Base-by-base conservation (phyloP, 1,140 invertebrate genomes). In the Copidosoma floridanum region DNA sequence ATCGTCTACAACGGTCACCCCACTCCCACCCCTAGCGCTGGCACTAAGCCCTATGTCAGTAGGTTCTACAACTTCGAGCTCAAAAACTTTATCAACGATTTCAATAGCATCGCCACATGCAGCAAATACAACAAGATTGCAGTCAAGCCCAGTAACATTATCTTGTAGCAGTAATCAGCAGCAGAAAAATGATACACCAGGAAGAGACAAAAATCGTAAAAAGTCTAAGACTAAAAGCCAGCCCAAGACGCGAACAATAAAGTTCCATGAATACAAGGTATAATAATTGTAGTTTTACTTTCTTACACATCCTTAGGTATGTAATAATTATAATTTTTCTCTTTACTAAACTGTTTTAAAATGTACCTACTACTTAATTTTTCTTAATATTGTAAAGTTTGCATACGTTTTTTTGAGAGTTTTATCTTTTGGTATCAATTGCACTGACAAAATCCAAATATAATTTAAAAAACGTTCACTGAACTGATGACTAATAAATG, bases 261-360 rank as follows among this genome's bases (percentile, higher is more conserved):
- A 98, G 82, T 98, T 98, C 79, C 95, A 98, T 77, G 96, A 98
- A 77, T 98, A 98, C 77, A 98, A 97, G 81, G 85, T 85, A 67
- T 70, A 21, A n/a, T n/a, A n/a, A n/a, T n/a, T n/a, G n/a, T n/a
- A n/a, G n/a, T n/a, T n/a, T n/a, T n/a, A n/a, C n/a, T n/a, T n/a
- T n/a, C n/a, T n/a, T n/a, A n/a, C n/a, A n/a, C n/a, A n/a, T n/a
- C n/a, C n/a, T n/a, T n/a, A n/a, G n/a, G n/a, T n/a, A n/a, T n/a
- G n/a, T n/a, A n/a, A n/a, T n/a, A n/a, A n/a, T n/a, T n/a, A n/a
- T n/a, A n/a, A n/a, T n/a, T n/a, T n/a, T n/a, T n/a, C n/a, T n/a
- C n/a, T n/a, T n/a, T n/a, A n/a, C n/a, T n/a, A n/a, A n/a, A n/a
- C n/a, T n/a, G n/a, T n/a, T n/a, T n/a, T n/a, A n/a, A n/a, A n/a